phyloP scores from a whole-genome alignment of 2,113 vertebrate species.

The Aspiorhynchus laticeps region DNA sequence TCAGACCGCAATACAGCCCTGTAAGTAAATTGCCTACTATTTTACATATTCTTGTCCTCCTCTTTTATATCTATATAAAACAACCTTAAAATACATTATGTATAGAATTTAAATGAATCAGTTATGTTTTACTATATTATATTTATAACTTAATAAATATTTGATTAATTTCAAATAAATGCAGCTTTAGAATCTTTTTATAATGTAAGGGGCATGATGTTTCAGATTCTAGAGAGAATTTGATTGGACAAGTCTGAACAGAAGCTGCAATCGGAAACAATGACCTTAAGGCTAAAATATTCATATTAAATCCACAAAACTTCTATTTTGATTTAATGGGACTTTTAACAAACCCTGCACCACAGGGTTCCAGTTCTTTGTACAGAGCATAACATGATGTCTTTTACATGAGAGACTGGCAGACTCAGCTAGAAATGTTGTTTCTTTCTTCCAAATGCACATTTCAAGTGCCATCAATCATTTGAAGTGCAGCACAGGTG shows the following conservation, averaged over 20 bases:
- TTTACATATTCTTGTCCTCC: not conserved
- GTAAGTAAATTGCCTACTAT: not conserved
- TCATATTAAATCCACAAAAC: not conserved
- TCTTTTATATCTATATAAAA: not conserved
- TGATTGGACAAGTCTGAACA: not conserved
- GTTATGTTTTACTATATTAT: not conserved
- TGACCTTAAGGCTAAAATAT: not conserved
- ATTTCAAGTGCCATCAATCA: slow-evolving; percentile 10
- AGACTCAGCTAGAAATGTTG: not conserved
- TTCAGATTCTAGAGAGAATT: not conserved
- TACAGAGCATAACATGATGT: not conserved
- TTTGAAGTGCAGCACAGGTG: not conserved
- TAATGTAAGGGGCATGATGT: not conserved
- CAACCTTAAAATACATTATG: not conserved
- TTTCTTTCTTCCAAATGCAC: not conserved
- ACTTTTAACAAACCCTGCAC: not conserved
- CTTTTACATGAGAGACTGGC: not conserved
- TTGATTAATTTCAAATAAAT: not conserved
- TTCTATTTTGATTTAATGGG: not conserved
- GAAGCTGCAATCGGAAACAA: not conserved
- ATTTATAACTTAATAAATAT: not conserved
- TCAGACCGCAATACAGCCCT: not conserved
- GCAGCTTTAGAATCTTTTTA: not conserved
- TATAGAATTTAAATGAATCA: not conserved
- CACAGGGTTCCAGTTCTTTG: not conserved